A percentile compares a stretch with the other conserved stretches of the same genome.
phyloP scores from a whole-genome alignment of 2,113 vertebrate genomes.

The Callipepla squamata region DNA sequence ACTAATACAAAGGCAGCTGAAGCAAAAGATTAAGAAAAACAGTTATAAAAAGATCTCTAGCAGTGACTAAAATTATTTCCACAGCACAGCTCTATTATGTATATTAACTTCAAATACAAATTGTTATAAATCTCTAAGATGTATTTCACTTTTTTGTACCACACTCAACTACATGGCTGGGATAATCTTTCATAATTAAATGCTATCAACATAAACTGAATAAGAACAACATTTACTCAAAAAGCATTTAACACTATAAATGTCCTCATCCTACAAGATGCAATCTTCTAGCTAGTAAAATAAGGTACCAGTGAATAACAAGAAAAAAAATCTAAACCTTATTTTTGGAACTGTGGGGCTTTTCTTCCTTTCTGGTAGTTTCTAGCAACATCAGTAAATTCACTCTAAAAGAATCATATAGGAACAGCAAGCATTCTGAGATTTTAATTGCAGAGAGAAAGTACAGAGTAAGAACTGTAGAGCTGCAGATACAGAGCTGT shows the following conservation, averaged over 20 bases:
- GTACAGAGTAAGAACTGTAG: not conserved
- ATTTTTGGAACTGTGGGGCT: not conserved
- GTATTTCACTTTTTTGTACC: not conserved
- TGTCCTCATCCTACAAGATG: not conserved
- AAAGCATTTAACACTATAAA: not conserved
- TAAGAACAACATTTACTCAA: not conserved
- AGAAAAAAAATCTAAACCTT: not conserved
- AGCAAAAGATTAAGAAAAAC: not conserved
- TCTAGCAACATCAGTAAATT: not conserved
- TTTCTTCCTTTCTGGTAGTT: not conserved
- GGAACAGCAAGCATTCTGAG: rapidly evolving
- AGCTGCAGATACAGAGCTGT: not conserved
- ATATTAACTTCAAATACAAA: not conserved
- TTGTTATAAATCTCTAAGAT: not conserved
- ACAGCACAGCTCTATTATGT: not conserved
- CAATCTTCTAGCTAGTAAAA: not conserved
- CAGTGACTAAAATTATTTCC: not conserved
- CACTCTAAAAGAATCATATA: not conserved
- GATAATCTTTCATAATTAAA: not conserved
- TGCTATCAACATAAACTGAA: not conserved
- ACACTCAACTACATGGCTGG: not conserved
- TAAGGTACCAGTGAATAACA: not conserved
- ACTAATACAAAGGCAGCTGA: not conserved
- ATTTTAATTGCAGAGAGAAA: not conserved
- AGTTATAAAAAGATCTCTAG: not conserved